phyloP scores from a whole-genome alignment of 2,113 vertebrate genomes.

The Genyomyrus donnyi region DNA sequence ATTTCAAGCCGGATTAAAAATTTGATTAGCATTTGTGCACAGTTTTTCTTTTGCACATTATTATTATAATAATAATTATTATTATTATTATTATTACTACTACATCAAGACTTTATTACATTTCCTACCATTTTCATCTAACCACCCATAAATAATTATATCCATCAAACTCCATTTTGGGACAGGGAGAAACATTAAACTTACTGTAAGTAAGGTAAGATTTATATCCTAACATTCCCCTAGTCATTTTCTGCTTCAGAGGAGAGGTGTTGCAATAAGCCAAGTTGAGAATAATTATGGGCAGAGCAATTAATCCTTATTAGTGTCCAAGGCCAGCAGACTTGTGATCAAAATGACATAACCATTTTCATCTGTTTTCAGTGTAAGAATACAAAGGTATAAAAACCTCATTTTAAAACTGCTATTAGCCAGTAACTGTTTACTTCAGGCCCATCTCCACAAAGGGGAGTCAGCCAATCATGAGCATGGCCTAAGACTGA shows the following conservation, averaged over 20 bases:
- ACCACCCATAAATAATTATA: background rate
- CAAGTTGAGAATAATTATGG: background rate
- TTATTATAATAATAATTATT: no score
- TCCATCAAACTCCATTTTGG: background rate
- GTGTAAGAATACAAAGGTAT: constrained; percentile 31
- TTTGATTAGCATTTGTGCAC: background rate
- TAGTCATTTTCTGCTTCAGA: constrained; percentile 5
- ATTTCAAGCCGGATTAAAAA: background rate
- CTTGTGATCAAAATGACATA: background rate
- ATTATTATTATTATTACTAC: no score
- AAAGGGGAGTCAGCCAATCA: background rate
- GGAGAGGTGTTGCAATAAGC: background rate
- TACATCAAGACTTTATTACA: background rate
- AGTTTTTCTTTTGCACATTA: no score
- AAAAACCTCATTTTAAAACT: background rate
- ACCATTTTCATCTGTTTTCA: background rate
- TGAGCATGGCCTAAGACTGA: background rate
- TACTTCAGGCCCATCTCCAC: background rate
- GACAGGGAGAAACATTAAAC: background rate
- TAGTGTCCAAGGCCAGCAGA: background rate
- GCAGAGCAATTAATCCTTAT: background rate
- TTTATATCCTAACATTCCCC: background rate
- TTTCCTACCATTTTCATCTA: background rate
- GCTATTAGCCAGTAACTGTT: background rate
- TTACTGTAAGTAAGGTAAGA: background rate